Evolutionary conservation across 2,888 invertebrate species (phyloP).

Genomic region (Choreutis nemorana): DNA sequence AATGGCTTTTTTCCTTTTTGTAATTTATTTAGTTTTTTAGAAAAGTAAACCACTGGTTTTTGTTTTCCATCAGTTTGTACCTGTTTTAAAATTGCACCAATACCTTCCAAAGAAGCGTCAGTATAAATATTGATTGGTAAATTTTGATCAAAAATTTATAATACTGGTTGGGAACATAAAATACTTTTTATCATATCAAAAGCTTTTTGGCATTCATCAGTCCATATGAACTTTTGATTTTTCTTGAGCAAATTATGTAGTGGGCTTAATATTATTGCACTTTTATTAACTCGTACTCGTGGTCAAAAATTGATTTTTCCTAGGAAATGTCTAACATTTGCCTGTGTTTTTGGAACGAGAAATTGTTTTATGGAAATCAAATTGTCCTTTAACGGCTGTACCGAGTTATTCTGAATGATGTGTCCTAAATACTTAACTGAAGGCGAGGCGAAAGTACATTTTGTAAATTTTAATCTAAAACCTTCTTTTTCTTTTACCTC

Average conservation of each 20-base stretch:
- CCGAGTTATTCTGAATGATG: constrained; percentile 15
- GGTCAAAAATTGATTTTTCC: constrained; percentile 16
- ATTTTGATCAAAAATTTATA: constrained; percentile 8
- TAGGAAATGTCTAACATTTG: constrained; percentile 11
- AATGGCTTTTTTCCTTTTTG: constrained; percentile 14
- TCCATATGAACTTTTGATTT: constrained; percentile 12
- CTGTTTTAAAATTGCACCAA: constrained; percentile 10
- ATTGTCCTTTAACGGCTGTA: constrained; percentile 14
- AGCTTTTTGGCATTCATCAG: constrained; percentile 10
- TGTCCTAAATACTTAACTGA: constrained; percentile 12
- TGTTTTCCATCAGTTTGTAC: constrained; percentile 9
- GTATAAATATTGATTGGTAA: constrained; percentile 9
- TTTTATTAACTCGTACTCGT: constrained; percentile 12
- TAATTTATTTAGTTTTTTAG: constrained; percentile 11
- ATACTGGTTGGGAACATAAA: constrained; percentile 5
- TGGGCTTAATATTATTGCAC: constrained; percentile 15
- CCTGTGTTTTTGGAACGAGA: constrained; percentile 7
- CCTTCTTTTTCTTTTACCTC: constrained; percentile 13
- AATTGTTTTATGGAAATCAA: constrained; percentile 10
- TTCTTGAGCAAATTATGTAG: constrained; percentile 16
- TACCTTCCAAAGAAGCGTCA: constrained; percentile 6
- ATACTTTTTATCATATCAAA: constrained; percentile 6
- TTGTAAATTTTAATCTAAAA: constrained; percentile 14
- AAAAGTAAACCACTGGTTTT: constrained; percentile 12
- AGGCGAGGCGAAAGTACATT: constrained; percentile 11